A percentile compares a stretch with the other conserved stretches of the same genome.
Conservation (phyloP, 2,888 invertebrate genomes). For the Liopterus haemorrhoidalis region DNA sequence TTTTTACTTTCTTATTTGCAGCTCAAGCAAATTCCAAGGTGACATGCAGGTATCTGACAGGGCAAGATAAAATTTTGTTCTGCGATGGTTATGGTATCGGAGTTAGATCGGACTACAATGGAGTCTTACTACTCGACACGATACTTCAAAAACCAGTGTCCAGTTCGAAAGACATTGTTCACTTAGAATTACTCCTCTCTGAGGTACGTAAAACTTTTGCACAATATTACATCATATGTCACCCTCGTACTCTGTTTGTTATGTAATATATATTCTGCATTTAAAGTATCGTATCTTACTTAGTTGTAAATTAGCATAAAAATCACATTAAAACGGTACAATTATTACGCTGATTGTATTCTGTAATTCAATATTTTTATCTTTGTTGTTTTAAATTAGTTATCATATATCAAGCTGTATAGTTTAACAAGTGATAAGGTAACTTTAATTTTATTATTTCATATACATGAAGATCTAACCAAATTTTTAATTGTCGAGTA, state of each 20-base stretch:
- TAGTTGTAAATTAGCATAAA: too few species aligned
- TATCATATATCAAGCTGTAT: too few species aligned
- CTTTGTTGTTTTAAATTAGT: slow-evolving; percentile 13
- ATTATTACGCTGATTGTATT: too few species aligned
- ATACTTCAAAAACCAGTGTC: slow-evolving; percentile 77
- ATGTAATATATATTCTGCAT: too few species aligned
- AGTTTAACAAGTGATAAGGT: too few species aligned
- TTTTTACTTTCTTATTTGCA: slow-evolving; percentile 41
- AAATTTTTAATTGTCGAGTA: too few species aligned
- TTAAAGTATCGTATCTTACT: too few species aligned
- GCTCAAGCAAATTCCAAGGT: slow-evolving; percentile 59
- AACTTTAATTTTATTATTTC: too few species aligned
- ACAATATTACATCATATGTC: too few species aligned
- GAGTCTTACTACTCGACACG: slow-evolving; percentile 81
- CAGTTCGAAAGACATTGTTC: slow-evolving; percentile 70
- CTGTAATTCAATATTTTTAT: slow-evolving; percentile 1
- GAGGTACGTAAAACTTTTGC: slow-evolving; percentile 66
- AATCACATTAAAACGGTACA: too few species aligned
- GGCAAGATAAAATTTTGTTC: slow-evolving; percentile 77
- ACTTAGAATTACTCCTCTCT: slow-evolving; percentile 77
- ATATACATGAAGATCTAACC: too few species aligned
- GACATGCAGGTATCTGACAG: slow-evolving; percentile 67
- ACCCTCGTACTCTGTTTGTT: too few species aligned
- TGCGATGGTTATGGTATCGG: slow-evolving; percentile 78
- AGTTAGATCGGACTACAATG: slow-evolving; percentile 84